phyloP scores from a whole-genome alignment of 2,888 invertebrate species.

The Caenorhabditis drosophilae region DNA sequence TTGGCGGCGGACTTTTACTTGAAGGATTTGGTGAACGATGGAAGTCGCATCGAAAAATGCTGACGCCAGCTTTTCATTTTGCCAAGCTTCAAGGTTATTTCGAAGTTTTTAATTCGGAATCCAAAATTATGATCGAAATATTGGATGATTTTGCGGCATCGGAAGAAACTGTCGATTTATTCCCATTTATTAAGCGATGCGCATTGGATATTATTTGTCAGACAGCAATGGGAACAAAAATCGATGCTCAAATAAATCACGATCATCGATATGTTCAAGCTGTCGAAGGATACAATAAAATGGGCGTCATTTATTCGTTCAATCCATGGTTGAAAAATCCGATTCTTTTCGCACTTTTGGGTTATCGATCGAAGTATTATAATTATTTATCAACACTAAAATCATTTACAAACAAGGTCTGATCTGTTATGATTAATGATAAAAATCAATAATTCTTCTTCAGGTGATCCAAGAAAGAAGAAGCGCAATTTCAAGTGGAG shows the following conservation, averaged over 20 bases:
- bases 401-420: conserved; percentile 10
- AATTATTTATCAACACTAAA: conserved; percentile 21
- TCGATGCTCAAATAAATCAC: conserved; percentile 53
- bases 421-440: background rate
- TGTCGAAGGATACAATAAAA: conserved; percentile 50
- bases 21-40: conserved; percentile 66
- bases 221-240: conserved; percentile 61
- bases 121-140: conserved; percentile 67
- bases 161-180: conserved; percentile 70
- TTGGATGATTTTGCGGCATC: conserved; percentile 63
- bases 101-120: conserved; percentile 30
- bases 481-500: conserved; percentile 11
- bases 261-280: conserved; percentile 57
- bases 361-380: conserved; percentile 22
- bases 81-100: conserved; percentile 71
- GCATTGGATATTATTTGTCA: conserved; percentile 72
- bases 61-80: conserved; percentile 74
- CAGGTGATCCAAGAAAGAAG: conserved; percentile 25
- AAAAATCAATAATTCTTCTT: background rate
- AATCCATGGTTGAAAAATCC: conserved; percentile 21
- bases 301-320: conserved; percentile 30
- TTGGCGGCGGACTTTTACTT: conserved; percentile 71
- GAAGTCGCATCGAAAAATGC: conserved; percentile 71
- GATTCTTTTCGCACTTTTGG: conserved; percentile 20
- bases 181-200: conserved; percentile 71